phyloP scores from a whole-genome alignment of 2,113 vertebrate species.

The Epinephelus lanceolatus region DNA sequence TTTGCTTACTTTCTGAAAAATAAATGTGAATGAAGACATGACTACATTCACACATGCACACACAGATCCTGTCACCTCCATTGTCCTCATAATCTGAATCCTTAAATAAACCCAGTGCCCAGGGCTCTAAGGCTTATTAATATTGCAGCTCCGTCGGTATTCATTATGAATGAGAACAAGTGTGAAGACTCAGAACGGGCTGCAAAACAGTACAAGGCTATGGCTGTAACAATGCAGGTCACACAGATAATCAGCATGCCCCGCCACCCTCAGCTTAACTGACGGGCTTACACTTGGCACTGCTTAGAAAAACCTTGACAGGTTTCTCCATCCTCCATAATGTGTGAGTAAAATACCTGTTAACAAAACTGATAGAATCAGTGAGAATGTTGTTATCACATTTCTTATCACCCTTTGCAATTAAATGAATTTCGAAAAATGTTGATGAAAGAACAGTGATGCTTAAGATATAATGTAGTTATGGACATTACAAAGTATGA shows the following conservation, averaged over 20 bases:
- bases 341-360: background rate
- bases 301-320: slow-evolving; percentile 31
- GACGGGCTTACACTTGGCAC: slow-evolving; percentile 34
- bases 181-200: slow-evolving; percentile 78
- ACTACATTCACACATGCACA: slow-evolving; percentile 11
- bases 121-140: slow-evolving; percentile 78
- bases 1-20: slow-evolving; percentile 39
- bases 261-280: slow-evolving; percentile 41
- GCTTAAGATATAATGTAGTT: slow-evolving; percentile 25
- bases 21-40: slow-evolving; percentile 45
- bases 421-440: slow-evolving; percentile 6
- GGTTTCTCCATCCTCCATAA: slow-evolving; percentile 13
- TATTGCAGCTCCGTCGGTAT: slow-evolving; percentile 80
- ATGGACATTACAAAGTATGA: slow-evolving; percentile 1
- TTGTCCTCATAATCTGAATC: slow-evolving; percentile 75
- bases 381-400: slow-evolving; percentile 6
- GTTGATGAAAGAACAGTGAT: slow-evolving; percentile 3
- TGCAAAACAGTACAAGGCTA: slow-evolving; percentile 74
- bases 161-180: slow-evolving; percentile 86
- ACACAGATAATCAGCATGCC: slow-evolving; percentile 70
- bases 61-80: slow-evolving; percentile 64
- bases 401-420: slow-evolving; percentile 1
- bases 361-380: slow-evolving; percentile 16
- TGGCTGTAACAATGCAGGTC: slow-evolving; percentile 75
- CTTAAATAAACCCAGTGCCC: slow-evolving; percentile 77